Conservation (phyloP, 1,140 invertebrate species). For the Drosophila athabasca region DNA sequence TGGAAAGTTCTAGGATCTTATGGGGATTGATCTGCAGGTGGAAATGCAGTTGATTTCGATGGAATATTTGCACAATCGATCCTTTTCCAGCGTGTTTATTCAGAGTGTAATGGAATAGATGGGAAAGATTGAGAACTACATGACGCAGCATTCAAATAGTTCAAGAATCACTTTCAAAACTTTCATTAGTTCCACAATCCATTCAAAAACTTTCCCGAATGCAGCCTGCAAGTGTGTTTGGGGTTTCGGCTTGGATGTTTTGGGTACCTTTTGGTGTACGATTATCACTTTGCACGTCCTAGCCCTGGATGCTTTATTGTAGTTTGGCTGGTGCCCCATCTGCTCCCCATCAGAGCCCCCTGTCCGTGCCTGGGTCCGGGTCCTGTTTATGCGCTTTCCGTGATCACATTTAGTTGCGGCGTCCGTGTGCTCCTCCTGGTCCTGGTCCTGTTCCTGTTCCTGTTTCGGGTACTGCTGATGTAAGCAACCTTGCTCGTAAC, state of each 20-base stretch:
- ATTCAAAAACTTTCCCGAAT: too few relatives aligned
- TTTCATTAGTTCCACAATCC: too few relatives aligned
- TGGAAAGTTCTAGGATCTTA: too few relatives aligned
- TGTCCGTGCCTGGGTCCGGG: slow-evolving; percentile 6
- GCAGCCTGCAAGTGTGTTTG: background rate
- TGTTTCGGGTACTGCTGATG: slow-evolving; percentile 24
- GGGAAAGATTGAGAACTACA: too few relatives aligned
- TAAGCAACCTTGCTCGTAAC: slow-evolving; percentile 28
- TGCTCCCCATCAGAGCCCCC: slow-evolving; percentile 3
- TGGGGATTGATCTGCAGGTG: too few relatives aligned
- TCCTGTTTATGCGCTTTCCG: slow-evolving; percentile 72
- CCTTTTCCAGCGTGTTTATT: too few relatives aligned
- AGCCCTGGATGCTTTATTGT: slow-evolving; percentile 64
- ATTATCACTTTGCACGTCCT: slow-evolving; percentile 76
- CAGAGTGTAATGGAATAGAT: too few relatives aligned
- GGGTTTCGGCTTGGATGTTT: background rate
- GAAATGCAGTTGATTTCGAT: too few relatives aligned
- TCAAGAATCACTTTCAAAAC: too few relatives aligned
- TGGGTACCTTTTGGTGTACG: slow-evolving; percentile 22
- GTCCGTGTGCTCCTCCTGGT: background rate
- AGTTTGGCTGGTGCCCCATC: slow-evolving; percentile 49
- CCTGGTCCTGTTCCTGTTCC: slow-evolving; percentile 7
- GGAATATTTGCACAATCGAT: too few relatives aligned
- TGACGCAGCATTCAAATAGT: too few relatives aligned
- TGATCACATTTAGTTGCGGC: slow-evolving; percentile 62